These are phyloP conservation scores for Botia almorhae DNA, from an alignment of 2,797 vertebrate species.

Conservation along the genomic window DNA sequence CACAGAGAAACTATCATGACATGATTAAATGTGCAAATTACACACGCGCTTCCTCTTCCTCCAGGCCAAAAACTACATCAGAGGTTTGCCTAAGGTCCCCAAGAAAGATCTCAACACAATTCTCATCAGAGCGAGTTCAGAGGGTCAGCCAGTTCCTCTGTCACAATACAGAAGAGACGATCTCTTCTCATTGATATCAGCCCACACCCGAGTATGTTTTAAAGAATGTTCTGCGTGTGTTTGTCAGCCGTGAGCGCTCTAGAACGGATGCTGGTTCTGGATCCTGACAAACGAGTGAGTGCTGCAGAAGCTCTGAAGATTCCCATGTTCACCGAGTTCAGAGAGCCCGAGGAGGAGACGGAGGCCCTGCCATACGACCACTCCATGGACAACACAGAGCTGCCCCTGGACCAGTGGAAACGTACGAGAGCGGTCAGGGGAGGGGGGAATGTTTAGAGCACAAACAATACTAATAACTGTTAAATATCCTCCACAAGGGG, in stretches of 20 bases:
- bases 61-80: slow-evolving; percentile 93
- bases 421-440: slow-evolving; percentile 75
- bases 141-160: slow-evolving; percentile 69
- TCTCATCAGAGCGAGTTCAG: slow-evolving; percentile 82
- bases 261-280: slow-evolving; percentile 93
- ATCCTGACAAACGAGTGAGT: slow-evolving; percentile 86
- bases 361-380: slow-evolving; percentile 89
- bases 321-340: slow-evolving; percentile 88
- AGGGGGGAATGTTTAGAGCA: neutral
- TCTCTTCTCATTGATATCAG: neutral
- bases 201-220: neutral
- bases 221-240: neutral
- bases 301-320: slow-evolving; percentile 86
- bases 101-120: slow-evolving; percentile 92
- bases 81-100: slow-evolving; percentile 86
- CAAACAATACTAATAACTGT: neutral
- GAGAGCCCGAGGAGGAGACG: slow-evolving; percentile 88
- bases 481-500: neutral
- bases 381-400: slow-evolving; percentile 88
- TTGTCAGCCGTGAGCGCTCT: slow-evolving; percentile 86
- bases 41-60: too few species aligned
- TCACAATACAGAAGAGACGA: neutral
- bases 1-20: neutral
- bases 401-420: slow-evolving; percentile 91
- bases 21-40: neutral